Percentiles rank a stretch among this genome's conserved stretches.
These are phyloP conservation scores for Clarias fuscus DNA, from an alignment of 2,797 vertebrate genomes.

Conservation along the genomic window DNA sequence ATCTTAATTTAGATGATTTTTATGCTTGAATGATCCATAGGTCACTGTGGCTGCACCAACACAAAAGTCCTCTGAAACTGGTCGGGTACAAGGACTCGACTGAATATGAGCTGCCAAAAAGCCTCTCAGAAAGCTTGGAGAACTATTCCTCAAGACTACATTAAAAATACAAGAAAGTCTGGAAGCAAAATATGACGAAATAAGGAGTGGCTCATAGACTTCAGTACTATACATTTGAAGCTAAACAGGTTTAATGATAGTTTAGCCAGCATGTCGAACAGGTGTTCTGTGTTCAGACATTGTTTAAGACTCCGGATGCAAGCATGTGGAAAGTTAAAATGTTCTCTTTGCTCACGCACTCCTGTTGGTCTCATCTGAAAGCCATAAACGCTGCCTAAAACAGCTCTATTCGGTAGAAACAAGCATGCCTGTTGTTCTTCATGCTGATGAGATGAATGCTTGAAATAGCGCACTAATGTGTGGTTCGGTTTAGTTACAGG, in stretches of 20 bases:
- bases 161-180: too few species aligned
- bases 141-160: too few species aligned
- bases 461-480: conserved; percentile 46
- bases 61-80: too few species aligned
- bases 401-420: neutral
- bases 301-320: conserved; percentile 24
- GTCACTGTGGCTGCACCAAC: too few species aligned
- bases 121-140: too few species aligned
- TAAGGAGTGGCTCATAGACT: too few species aligned
- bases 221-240: conserved; percentile 9
- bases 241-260: conserved; percentile 43
- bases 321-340: neutral
- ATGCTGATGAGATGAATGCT: conserved; percentile 39
- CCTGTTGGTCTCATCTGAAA: conserved; percentile 41
- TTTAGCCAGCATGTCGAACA: conserved; percentile 26
- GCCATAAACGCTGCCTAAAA: conserved; percentile 14
- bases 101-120: too few species aligned
- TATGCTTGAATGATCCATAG: too few species aligned
- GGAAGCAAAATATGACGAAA: too few species aligned
- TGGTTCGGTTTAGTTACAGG: conserved; percentile 54
- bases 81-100: too few species aligned
- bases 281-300: conserved; percentile 35
- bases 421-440: conserved; percentile 49
- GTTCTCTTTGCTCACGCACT: conserved; percentile 26
- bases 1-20: too few species aligned